Conservation (phyloP, 2,113 vertebrate genomes). For the Pollimyrus isidori region DNA sequence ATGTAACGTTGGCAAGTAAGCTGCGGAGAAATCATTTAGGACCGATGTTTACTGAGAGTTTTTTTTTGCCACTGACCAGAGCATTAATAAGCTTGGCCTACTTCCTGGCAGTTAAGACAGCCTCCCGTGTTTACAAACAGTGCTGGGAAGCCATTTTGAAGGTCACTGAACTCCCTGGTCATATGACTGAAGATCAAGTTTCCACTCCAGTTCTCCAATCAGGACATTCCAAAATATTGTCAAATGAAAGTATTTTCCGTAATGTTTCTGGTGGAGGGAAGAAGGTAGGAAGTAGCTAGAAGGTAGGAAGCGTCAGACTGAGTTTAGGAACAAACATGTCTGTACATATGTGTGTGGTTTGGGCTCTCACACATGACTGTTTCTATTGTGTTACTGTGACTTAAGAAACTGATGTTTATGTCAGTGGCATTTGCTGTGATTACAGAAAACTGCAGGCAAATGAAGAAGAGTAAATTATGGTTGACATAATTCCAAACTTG, state of each 20-base stretch:
- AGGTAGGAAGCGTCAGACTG: not conserved
- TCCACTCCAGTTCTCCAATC: not conserved
- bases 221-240: not conserved
- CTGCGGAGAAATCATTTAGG: not conserved
- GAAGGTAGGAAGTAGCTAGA: not conserved
- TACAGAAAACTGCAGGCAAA: not conserved
- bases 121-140: not conserved
- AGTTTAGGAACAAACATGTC: not conserved
- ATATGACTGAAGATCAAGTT: not conserved
- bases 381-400: not conserved
- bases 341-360: not conserved
- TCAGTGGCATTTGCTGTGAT: not conserved
- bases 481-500: not conserved
- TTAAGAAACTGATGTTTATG: not conserved
- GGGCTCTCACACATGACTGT: not conserved
- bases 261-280: not conserved
- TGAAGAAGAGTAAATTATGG: not conserved
- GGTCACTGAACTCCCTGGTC: not conserved
- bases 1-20: not conserved
- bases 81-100: not conserved
- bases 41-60: not conserved
- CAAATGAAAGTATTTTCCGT: not conserved
- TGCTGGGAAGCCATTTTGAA: not conserved
- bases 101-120: not conserved
- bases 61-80: not conserved